Evolutionary conservation across 1,140 invertebrate species (phyloP), one percentile per base, ranked within the genome.

Genomic region (Aphelenchoides besseyi): DNA sequence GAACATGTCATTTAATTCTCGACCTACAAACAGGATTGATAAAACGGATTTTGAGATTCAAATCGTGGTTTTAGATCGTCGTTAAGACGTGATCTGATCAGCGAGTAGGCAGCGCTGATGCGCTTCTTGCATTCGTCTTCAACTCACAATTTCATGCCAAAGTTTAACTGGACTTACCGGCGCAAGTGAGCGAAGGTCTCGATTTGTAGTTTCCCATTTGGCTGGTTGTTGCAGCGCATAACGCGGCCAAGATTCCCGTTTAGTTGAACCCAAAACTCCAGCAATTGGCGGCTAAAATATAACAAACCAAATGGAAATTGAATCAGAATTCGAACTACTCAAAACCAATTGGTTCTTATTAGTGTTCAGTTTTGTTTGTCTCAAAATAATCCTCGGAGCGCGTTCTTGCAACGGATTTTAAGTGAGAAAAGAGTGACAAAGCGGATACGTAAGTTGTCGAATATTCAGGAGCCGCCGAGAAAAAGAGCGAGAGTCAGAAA

Each of bases 121-220:
- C 76, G 74, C 54, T 78, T 78, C 41, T 78, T 78, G 12, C 79
- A 55, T 30, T 78, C 76, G 57, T 78, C 76, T 77, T n/a, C n/a
- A n/a, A 66, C n/a, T n/a, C n/a, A n/a, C n/a, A 73, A 63, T 29
- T 78, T 77, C 12, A 74, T 74, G 68, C 37, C 0, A 52, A n/a
- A 23, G 26, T 74, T 36, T 26, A 32, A 26, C 67, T 53, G 3
- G 57, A 30, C 12, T 16, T 64, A 77, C 78, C 76, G 68, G 76
- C 74, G 35, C 76, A 78, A 2, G 78, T 78, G 33, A 78, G 53
- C 23, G 63, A 54, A 23, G 76, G 76, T 32, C 76, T 61, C 16
- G 76, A 78, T 63, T 78, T 78, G 55, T 81, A 78, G 57, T 80
- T 77, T 32, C 76, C 76, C 76, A 78, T 77, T 72, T 30, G 33